Evolutionary conservation across 2,888 invertebrate species (phyloP), one percentile per base, ranked within the genome.

Genomic region (Trichopria drosophilae): DNA sequence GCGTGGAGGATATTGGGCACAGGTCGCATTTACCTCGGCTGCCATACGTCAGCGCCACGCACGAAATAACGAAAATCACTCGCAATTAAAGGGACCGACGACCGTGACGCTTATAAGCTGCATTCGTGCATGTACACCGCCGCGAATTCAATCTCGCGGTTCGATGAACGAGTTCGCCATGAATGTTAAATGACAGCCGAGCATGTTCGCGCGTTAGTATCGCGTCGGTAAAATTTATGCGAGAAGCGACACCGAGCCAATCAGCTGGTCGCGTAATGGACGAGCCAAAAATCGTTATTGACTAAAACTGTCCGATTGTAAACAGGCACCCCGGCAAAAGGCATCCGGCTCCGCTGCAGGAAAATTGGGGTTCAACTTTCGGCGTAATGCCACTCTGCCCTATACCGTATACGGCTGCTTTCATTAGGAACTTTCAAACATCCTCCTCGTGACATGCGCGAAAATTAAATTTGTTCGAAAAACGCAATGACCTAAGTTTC

Each of bases 101-200:
- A 46, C 36, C 35, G 36, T 46, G 42, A 45, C 45, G 45, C 37
- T 13, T 28, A 35, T 31, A 37, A 51, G 45, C 41, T 51, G 41
- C 45, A 42, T 36, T 22, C 29, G 24, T 26, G 16, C 41, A 26
- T 29, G 31, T 19, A 6, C 15, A 10, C 2, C 26, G n/a, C 29
- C 20, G 37, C 44, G 44, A 48, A 49, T 53, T 53, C 40, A 49
- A 50, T 53, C 45, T 50, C 46, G 22, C 22, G 13, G 18, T 24
- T 32, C 40, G 53, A 48, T 53, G 47, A 53, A 43, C 36, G 43
- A 48, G 44, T 53, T 48, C 39, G 44, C 18, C 34, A 35, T 42
- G 48, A 53, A 53, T 53, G 42, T 48, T 37, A 46, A 50, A 53
- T 53, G 53, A 50, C 41, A 53, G 45, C 49, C 42, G 48, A 53